phyloP scores from a whole-genome alignment of 2,113 vertebrate genomes.

The Megaleporinus macrocephalus region DNA sequence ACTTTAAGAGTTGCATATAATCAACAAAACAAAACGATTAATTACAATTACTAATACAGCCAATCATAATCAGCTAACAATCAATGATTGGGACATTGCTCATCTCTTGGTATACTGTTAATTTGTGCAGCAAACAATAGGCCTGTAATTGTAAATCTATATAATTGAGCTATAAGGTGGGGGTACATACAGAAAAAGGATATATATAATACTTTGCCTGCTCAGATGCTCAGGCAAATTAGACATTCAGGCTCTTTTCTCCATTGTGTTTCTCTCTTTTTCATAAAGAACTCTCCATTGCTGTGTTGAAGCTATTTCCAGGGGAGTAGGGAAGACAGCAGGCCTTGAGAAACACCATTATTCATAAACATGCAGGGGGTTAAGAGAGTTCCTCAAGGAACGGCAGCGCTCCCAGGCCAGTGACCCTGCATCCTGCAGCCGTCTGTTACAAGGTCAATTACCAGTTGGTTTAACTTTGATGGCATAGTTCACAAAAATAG shows the following conservation, averaged over 20 bases:
- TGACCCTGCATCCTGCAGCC: neutral
- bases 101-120: too few relatives aligned
- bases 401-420: neutral
- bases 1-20: too few relatives aligned
- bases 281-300: neutral
- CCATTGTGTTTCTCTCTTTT: neutral
- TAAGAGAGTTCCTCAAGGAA: neutral
- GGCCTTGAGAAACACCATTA: neutral
- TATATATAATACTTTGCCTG: too few relatives aligned
- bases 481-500: too few relatives aligned
- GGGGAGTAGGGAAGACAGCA: neutral
- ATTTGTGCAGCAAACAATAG: too few relatives aligned
- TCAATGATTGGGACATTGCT: neutral
- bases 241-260: neutral
- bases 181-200: too few relatives aligned
- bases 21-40: too few relatives aligned
- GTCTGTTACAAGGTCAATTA: neutral
- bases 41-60: too few relatives aligned
- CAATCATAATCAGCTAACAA: too few relatives aligned
- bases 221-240: neutral
- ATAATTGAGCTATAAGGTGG: too few relatives aligned
- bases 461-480: too few relatives aligned
- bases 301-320: neutral
- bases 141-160: too few relatives aligned
- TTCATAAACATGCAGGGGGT: neutral